Conservation (phyloP, 2,888 invertebrate species). For the Hydropsyche betteni region DNA sequence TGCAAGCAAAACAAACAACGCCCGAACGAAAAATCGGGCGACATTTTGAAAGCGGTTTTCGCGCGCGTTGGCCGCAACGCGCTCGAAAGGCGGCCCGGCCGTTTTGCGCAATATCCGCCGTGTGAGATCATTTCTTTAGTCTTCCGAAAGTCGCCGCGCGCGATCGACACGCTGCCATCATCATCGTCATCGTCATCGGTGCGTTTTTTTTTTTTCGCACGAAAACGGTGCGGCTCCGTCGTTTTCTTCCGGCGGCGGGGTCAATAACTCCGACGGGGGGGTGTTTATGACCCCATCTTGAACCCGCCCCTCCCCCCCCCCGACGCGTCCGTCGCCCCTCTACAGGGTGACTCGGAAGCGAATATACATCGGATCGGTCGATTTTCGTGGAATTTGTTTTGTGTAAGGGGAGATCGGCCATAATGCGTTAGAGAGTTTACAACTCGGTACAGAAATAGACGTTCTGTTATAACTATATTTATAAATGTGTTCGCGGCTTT, state of each 20-base stretch:
- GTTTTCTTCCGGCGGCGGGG: conserved; percentile 14
- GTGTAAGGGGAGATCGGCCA: conserved; percentile 9
- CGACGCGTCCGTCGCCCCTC: background rate
- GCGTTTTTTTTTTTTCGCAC: too few species aligned
- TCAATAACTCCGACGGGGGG: conserved; percentile 19
- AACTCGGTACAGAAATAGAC: conserved; percentile 18
- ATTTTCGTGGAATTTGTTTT: background rate
- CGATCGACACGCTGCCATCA: background rate
- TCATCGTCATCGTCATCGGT: too few species aligned
- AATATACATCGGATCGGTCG: background rate
- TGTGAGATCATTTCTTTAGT: conserved; percentile 31
- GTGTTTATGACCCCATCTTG: conserved; percentile 21
- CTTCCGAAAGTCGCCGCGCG: conserved; percentile 20
- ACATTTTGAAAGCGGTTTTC: conserved; percentile 2
- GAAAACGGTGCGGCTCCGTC: background rate
- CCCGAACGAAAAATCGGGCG: background rate
- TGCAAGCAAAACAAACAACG: too few species aligned
- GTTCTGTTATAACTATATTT: conserved; percentile 29
- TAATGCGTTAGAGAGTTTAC: conserved; percentile 11
- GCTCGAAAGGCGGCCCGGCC: background rate
- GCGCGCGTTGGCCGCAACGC: background rate
- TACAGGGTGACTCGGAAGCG: background rate
- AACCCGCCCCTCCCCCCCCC: background rate
- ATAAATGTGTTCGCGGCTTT: conserved; percentile 4
- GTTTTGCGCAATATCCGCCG: conserved; percentile 30